These are phyloP conservation scores for Gallinago media DNA, from an alignment of 2,113 vertebrate species.

Conservation along the genomic window DNA sequence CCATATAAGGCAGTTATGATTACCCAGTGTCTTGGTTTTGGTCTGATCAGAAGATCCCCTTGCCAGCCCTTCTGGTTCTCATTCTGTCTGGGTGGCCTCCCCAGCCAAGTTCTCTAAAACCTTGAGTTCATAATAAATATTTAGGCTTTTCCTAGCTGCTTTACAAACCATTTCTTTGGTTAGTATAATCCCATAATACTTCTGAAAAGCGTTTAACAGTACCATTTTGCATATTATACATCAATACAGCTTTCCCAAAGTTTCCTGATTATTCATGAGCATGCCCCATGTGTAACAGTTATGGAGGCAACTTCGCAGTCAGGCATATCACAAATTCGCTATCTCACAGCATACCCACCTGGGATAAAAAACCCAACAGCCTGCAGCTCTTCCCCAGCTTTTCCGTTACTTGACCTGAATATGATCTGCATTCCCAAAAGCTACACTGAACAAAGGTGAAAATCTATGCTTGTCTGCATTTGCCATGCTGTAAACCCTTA, in stretches of 20 bases:
- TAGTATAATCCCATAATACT: background rate
- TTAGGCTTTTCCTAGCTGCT: background rate
- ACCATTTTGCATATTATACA: background rate
- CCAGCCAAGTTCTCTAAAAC: background rate
- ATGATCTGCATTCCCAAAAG: background rate
- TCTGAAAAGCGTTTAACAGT: background rate
- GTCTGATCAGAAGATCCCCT: background rate
- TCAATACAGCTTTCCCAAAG: background rate
- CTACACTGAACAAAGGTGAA: background rate
- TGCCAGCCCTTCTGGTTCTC: background rate
- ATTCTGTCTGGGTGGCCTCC: background rate
- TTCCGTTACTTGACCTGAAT: background rate
- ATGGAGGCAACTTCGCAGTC: background rate
- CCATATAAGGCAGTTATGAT: background rate
- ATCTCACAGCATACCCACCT: background rate
- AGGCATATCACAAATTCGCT: background rate
- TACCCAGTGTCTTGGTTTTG: background rate
- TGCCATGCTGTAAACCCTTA: background rate
- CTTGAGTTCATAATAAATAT: background rate
- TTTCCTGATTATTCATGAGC: background rate
- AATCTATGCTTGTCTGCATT: background rate
- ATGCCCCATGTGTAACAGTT: background rate
- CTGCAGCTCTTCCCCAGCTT: background rate
- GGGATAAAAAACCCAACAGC: background rate
- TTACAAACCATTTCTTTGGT: background rate